phyloP scores from a whole-genome alignment of 2,113 vertebrate species.

The Numenius arquata region DNA sequence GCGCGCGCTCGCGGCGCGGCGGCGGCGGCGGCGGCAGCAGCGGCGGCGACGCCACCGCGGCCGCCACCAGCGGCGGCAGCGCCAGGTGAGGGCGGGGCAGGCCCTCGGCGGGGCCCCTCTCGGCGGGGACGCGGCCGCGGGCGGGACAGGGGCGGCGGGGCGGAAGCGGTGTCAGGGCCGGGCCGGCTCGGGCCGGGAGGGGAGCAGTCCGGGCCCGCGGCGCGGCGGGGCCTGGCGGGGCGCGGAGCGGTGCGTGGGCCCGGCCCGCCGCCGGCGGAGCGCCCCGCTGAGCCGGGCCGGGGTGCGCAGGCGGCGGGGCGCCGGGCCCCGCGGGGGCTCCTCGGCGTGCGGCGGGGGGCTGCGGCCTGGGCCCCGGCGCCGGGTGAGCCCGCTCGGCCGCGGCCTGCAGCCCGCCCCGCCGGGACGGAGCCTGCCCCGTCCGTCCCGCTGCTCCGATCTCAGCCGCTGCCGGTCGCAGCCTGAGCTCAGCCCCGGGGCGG shows the following conservation, averaged over 20 bases:
- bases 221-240: neutral
- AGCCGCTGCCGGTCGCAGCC: neutral
- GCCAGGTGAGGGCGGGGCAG: neutral
- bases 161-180: neutral
- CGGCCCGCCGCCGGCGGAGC: neutral
- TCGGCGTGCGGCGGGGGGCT: neutral
- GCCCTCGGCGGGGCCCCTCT: neutral
- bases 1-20: neutral
- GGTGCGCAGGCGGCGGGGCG: neutral
- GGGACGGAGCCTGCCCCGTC: too few relatives aligned
- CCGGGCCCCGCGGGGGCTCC: neutral
- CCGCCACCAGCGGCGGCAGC: neutral
- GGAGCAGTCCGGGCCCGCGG: neutral
- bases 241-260: neutral
- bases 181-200: too few relatives aligned
- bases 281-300: neutral
- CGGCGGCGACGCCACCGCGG: neutral
- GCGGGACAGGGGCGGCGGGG: neutral
- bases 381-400: neutral
- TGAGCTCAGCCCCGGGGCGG: neutral
- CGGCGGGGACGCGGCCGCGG: neutral
- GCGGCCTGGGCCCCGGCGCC: neutral
- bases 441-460: neutral
- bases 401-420: neutral
- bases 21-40: neutral